Conservation (phyloP, 2,888 invertebrate genomes). For the Dasysyrphus albostriatus region DNA sequence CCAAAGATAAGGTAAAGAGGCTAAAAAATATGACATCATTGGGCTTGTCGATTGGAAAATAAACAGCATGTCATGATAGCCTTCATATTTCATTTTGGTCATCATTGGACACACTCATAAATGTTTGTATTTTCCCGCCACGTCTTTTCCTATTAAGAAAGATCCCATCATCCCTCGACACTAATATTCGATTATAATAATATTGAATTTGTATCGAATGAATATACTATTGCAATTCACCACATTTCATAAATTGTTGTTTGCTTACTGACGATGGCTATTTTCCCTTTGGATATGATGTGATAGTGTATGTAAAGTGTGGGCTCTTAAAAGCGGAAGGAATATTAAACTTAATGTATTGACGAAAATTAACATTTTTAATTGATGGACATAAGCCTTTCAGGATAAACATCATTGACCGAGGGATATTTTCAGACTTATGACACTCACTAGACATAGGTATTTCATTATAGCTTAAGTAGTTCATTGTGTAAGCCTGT, state of each 20-base stretch:
- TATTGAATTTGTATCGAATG: slow-evolving; percentile 30
- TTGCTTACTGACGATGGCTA: neutral
- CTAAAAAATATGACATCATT: slow-evolving; percentile 44
- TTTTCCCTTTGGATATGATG: neutral
- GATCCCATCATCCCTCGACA: neutral
- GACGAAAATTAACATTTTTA: slow-evolving; percentile 29
- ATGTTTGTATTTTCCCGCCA: slow-evolving; percentile 21
- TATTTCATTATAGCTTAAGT: slow-evolving; percentile 24
- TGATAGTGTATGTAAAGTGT: neutral
- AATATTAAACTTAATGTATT: slow-evolving; percentile 11
- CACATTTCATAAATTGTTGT: slow-evolving; percentile 3
- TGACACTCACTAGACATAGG: slow-evolving; percentile 1
- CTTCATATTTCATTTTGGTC: slow-evolving; percentile 6
- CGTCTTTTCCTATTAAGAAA: slow-evolving; percentile 24
- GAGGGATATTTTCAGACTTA: slow-evolving; percentile 4
- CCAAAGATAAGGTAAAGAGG: neutral
- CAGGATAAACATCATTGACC: slow-evolving; percentile 24
- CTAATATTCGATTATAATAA: slow-evolving; percentile 13
- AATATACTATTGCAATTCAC: slow-evolving; percentile 35
- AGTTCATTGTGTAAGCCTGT: slow-evolving; percentile 43
- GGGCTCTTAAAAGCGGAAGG: neutral
- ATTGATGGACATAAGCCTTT: slow-evolving; percentile 47
- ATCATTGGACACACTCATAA: neutral
- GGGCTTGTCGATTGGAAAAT: slow-evolving; percentile 18
- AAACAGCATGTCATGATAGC: slow-evolving; percentile 16